Conservation (phyloP, 2,888 invertebrate species). For the Tinea semifulvella region DNA sequence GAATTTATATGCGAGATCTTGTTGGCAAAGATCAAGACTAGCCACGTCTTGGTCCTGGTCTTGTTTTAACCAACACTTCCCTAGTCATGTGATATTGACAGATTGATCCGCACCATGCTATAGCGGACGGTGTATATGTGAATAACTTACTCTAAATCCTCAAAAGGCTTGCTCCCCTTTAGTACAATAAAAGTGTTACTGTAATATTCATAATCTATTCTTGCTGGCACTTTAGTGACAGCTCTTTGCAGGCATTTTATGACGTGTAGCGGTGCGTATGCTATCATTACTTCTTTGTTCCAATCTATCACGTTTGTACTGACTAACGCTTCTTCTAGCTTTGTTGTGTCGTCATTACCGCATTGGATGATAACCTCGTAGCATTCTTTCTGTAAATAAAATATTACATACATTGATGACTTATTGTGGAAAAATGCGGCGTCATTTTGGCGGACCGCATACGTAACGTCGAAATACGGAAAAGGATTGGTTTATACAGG, state of each 20-base stretch:
- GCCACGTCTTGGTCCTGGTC: no score
- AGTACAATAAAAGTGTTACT: slow-evolving; percentile 1
- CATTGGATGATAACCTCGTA: slow-evolving; percentile 13
- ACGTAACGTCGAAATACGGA: no score
- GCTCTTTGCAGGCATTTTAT: slow-evolving; percentile 6
- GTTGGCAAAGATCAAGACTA: no score
- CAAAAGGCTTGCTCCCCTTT: slow-evolving; percentile 4
- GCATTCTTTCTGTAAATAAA: slow-evolving; percentile 13
- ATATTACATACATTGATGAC: no score
- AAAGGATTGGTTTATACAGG: no score
- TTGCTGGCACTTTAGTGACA: background rate
- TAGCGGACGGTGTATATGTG: no score
- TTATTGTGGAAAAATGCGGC: no score
- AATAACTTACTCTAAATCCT: background rate
- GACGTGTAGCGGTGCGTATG: slow-evolving; percentile 10
- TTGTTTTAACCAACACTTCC: no score
- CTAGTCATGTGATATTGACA: no score
- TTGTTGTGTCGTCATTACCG: slow-evolving; percentile 8
- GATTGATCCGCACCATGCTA: no score
- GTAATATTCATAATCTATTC: background rate
- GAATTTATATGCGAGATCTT: no score
- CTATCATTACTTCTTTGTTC: slow-evolving; percentile 10
- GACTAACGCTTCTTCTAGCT: slow-evolving; percentile 14
- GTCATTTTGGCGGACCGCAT: no score
- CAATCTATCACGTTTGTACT: slow-evolving; percentile 15